A percentile compares a stretch with the other conserved stretches of the same genome.
Conservation (phyloP, 2,113 vertebrate species). For the Arothron firmamentum region DNA sequence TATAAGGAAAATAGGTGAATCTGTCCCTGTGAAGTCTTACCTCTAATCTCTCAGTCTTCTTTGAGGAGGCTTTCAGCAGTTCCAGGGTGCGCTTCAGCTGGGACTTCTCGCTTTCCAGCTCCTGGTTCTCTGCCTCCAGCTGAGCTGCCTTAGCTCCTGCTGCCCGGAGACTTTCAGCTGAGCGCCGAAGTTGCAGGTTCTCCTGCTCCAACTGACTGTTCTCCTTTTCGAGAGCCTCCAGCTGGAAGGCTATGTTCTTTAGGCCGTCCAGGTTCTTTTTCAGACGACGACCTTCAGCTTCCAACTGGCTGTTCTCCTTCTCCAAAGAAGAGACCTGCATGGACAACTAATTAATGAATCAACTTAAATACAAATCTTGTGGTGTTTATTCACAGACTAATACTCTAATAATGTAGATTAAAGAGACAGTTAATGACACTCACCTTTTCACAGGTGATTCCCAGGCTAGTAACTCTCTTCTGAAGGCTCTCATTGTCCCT, state of each 20-base stretch:
- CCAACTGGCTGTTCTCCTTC: slow-evolving; percentile 89
- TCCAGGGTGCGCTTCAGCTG: slow-evolving; percentile 90
- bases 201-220: slow-evolving; percentile 91
- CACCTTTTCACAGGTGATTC: slow-evolving; percentile 91
- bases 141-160: slow-evolving; percentile 86
- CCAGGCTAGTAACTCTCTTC: slow-evolving; percentile 88
- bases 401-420: neutral
- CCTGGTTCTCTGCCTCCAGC: slow-evolving; percentile 89
- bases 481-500: slow-evolving; percentile 90
- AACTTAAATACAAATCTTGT: neutral
- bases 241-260: slow-evolving; percentile 87
- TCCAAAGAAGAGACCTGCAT: slow-evolving; percentile 81
- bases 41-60: slow-evolving; percentile 93
- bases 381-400: neutral
- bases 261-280: slow-evolving; percentile 89
- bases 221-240: slow-evolving; percentile 92
- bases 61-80: slow-evolving; percentile 89
- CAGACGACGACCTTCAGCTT: slow-evolving; percentile 86
- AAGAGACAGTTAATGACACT: neutral
- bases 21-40: slow-evolving; percentile 26
- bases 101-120: slow-evolving; percentile 90
- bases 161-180: slow-evolving; percentile 83
- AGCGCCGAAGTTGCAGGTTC: slow-evolving; percentile 87
- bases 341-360: neutral
- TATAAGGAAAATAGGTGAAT: neutral